Evolutionary conservation across 2,888 invertebrate species (phyloP).

Genomic region (Cactoblastis cactorum): DNA sequence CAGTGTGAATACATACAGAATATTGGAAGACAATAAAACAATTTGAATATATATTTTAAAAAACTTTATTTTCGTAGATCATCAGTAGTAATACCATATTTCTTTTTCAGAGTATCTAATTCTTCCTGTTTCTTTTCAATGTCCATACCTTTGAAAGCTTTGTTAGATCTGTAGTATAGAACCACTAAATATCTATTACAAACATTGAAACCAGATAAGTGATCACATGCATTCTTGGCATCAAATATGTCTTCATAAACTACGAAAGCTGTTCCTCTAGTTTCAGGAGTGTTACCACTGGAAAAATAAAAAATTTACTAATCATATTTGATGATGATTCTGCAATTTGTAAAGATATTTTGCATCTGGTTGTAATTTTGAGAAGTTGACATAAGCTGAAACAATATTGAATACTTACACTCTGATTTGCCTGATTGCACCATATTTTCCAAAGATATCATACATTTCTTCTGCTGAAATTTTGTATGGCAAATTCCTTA

Average conservation of each 20-base stretch:
- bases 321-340: too few relatives aligned
- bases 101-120: slow-evolving; percentile 95
- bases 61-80: slow-evolving; percentile 71
- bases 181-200: slow-evolving; percentile 99
- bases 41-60: too few relatives aligned
- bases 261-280: slow-evolving; percentile 99
- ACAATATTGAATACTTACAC: slow-evolving; percentile 84
- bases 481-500: slow-evolving; percentile 98
- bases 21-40: too few relatives aligned
- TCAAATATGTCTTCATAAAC: slow-evolving; percentile 99
- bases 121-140: slow-evolving; percentile 97
- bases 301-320: slow-evolving; percentile 35
- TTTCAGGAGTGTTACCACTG: slow-evolving; percentile 98
- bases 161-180: slow-evolving; percentile 97
- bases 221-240: slow-evolving; percentile 99
- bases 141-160: slow-evolving; percentile 97
- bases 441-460: slow-evolving; percentile 99
- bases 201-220: slow-evolving; percentile 98
- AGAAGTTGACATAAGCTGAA: too few relatives aligned
- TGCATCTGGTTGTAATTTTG: too few relatives aligned
- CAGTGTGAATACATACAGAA: too few relatives aligned
- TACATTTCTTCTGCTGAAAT: slow-evolving; percentile 99
- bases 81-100: slow-evolving; percentile 89
- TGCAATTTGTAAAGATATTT: too few relatives aligned
- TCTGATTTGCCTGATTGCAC: slow-evolving; percentile 98